Evolutionary conservation across 2,797 vertebrate species (phyloP).

Genomic region (Eptatretus atami): DNA sequence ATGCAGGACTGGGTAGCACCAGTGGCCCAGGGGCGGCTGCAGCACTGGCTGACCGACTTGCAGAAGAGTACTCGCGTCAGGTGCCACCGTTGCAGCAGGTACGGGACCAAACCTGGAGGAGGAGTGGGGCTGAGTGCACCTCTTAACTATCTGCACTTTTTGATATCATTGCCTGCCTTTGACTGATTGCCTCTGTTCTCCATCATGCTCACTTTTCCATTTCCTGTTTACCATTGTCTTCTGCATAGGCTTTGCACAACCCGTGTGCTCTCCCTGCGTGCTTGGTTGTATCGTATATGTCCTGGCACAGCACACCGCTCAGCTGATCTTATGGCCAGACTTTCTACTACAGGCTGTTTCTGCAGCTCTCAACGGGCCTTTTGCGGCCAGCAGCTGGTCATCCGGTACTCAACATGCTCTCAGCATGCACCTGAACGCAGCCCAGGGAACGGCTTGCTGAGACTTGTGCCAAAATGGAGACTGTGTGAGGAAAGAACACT

Average conservation of each 20-base stretch:
- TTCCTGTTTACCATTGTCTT: too few relatives aligned
- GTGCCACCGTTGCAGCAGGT: slow-evolving; percentile 81
- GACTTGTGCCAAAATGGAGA: slow-evolving; percentile 74
- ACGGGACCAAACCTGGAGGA: slow-evolving; percentile 4
- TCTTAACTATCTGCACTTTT: too few relatives aligned
- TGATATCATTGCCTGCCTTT: too few relatives aligned
- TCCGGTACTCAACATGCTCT: too few relatives aligned
- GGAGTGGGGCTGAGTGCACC: too few relatives aligned
- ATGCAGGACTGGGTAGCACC: slow-evolving; percentile 15
- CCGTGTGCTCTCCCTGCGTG: slow-evolving; percentile 80
- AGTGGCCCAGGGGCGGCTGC: slow-evolving; percentile 58
- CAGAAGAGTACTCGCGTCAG: slow-evolving; percentile 81
- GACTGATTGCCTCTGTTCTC: not conserved
- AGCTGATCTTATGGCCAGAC: slow-evolving; percentile 76
- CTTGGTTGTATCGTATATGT: slow-evolving; percentile 65
- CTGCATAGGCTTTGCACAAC: slow-evolving; percentile 44
- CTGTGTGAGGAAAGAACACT: slow-evolving; percentile 18
- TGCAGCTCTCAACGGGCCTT: slow-evolving; percentile 62
- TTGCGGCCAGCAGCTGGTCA: slow-evolving; percentile 35
- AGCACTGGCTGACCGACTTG: slow-evolving; percentile 72
- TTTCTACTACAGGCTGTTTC: slow-evolving; percentile 72
- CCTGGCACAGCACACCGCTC: slow-evolving; percentile 44
- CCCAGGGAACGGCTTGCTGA: slow-evolving; percentile 50
- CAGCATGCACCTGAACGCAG: slow-evolving; percentile 82
- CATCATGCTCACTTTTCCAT: not conserved